A percentile compares a stretch with the other conserved stretches of the same genome.
These are phyloP conservation scores for Sebastes nivosus DNA, from an alignment of 2,797 vertebrate species.

Conservation along the genomic window DNA sequence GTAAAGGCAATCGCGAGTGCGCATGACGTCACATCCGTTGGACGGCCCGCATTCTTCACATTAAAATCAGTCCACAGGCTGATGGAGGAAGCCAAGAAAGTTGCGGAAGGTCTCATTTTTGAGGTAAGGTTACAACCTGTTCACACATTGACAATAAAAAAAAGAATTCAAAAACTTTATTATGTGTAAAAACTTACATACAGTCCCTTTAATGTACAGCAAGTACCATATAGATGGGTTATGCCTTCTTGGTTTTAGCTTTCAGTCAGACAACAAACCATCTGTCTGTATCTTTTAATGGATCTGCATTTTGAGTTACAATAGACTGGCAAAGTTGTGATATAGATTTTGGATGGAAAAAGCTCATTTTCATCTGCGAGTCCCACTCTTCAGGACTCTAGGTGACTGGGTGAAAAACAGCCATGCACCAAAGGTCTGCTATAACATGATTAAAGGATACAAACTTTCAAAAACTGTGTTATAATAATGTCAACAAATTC, in stretches of 20 bases:
- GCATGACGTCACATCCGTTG: too few relatives aligned
- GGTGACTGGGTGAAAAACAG: neutral
- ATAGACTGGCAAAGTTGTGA: neutral
- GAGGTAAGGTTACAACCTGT: too few relatives aligned
- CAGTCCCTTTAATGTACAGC: neutral
- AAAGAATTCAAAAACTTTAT: neutral
- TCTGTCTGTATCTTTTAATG: constrained; percentile 2
- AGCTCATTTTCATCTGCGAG: neutral
- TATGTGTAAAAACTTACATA: neutral
- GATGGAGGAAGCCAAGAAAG: too few relatives aligned
- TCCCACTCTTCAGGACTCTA: neutral
- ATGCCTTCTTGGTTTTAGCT: neutral
- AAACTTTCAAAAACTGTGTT: neutral
- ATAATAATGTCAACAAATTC: neutral
- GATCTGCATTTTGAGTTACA: constrained; percentile 11
- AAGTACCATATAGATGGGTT: neutral
- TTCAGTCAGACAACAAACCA: neutral
- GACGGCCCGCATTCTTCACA: too few relatives aligned
- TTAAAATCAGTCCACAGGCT: too few relatives aligned
- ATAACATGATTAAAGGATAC: neutral
- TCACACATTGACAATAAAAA: too few relatives aligned
- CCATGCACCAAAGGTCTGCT: neutral
- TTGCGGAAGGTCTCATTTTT: too few relatives aligned
- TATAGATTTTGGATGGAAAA: neutral
- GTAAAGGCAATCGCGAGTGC: too few relatives aligned